Base-by-base conservation (phyloP, 2,888 invertebrate species). In the Sinodicranocentrus sp. region DNA sequence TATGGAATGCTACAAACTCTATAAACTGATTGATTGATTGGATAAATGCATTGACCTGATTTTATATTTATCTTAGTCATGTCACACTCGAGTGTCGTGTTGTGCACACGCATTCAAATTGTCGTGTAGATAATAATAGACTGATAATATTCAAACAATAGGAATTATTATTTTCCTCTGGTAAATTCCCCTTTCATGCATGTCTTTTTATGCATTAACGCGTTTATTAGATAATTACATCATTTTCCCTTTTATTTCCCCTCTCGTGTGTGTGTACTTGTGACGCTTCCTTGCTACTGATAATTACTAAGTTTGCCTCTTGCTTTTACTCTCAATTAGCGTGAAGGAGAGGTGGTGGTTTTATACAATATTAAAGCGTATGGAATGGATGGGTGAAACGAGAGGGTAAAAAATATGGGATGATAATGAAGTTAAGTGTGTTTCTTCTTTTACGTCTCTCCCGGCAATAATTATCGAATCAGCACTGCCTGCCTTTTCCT, bases 391-490 rank as follows among this genome's bases (percentile, higher is more conserved):
- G 59, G 59, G 15, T 19, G 44, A 59, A 25, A 70, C 17, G 43
- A 26, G 23, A 25, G 44, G 28, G 59, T 28, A 17, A 72, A 23
- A n/a, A 54, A 21, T 23, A 6, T 17, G 26, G 1, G n/a, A 2
- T 13, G 17, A 43, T 6, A 59, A 13, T 75, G 1, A 33, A 52
- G 61, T 61, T 61, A 67, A 67, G 54, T 76, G 21, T 15, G 33
- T 73, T 63, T 63, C 65, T 43, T 52, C n/a, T n/a, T n/a, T n/a
- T n/a, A n/a, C n/a, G n/a, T n/a, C n/a, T n/a, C 76, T 76, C 52
- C 76, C 76, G 76, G 76, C 68, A 71, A 87, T 85, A 87, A 88
- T 88, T 87, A 87, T 87, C 86, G 84, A 86, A 88, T 88, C 88
- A 87, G 75, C 88, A 87, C 84, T 82, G 79, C 86, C 88, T 83